These are phyloP conservation scores for Sardinella longiceps DNA, from an alignment of 2,797 vertebrate species.

Conservation along the genomic window DNA sequence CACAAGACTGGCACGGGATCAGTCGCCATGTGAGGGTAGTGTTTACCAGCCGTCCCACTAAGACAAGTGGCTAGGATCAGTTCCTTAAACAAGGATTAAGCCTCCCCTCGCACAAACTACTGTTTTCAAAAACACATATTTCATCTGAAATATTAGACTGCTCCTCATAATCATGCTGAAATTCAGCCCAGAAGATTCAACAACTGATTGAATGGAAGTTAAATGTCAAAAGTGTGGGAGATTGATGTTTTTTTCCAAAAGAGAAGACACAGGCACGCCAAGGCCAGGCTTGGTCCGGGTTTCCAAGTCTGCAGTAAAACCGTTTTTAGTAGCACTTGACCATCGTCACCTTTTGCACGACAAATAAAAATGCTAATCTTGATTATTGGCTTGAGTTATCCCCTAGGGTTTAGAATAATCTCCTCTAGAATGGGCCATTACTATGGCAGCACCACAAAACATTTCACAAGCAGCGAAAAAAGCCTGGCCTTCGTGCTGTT, in stretches of 20 bases:
- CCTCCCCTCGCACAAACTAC: not conserved
- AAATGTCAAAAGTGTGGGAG: not conserved
- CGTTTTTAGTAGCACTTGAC: not conserved
- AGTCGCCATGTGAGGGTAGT: not conserved
- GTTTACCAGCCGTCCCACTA: not conserved
- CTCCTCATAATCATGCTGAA: not conserved
- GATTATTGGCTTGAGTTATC: not conserved
- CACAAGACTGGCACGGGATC: slow-evolving; percentile 1
- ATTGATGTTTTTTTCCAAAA: not conserved
- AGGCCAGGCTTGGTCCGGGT: not conserved
- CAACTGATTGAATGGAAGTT: not conserved
- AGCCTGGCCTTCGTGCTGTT: not conserved
- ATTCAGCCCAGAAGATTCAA: not conserved
- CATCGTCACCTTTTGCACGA: not conserved
- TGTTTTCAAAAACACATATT: slow-evolving; percentile 9
- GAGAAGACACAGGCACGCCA: not conserved
- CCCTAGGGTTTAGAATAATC: not conserved
- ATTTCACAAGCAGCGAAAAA: not conserved
- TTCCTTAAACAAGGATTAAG: slow-evolving; percentile 10
- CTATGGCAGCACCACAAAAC: not conserved
- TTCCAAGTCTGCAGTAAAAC: not conserved
- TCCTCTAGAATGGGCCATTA: not conserved
- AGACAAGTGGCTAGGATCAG: not conserved
- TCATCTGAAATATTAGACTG: slow-evolving; percentile 1
- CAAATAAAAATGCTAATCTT: not conserved